Base-by-base conservation (phyloP, 2,113 vertebrate species). In the Trachemys scripta region DNA sequence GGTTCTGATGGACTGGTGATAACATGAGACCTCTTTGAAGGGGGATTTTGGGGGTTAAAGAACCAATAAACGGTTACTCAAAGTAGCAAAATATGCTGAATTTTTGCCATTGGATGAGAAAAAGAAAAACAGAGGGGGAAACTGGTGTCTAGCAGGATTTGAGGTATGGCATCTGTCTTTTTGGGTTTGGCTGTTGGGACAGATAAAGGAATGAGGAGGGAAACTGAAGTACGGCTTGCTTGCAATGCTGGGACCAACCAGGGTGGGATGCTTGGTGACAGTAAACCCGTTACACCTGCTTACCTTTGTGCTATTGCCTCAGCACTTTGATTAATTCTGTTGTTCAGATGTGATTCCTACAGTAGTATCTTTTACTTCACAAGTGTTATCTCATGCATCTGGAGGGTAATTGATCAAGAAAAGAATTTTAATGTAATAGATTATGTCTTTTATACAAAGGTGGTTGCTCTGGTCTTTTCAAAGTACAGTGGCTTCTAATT, bases 381-480 rank as follows among this genome's bases (percentile, higher is more conserved):
- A 16, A 82, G 82, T 85, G 25, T 38, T n/a, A 72, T 10, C 65
- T 38, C n/a, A 69, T 69, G 65, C 35, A 38, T n/a, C 35, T 20
- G 35, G 17, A 72, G 65, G 9, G n/a, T 72, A 72, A 22, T 22
- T 72, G 65, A 38, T 72, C 65, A 72, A 38, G 35, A 72, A 72
- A 72, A 72, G 17, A 72, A 69, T 56, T 87, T 81, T 72, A 49
- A 59, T 80, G 29, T 56, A 90, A 88, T 19, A 85, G 53, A 85
- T 90, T 3, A 76, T 45, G 75, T 78, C 22, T 78, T 47, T 78
- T 82, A 76, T 83, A 57, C 29, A 88, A 49, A 25, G 11, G 11
- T 62, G 31, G 85, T 80, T 29, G 29, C 62, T 85, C 57, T 95
- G 87, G 84, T 38, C 84, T 90, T 90, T 95, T 88, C 65, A 82